phyloP scores from a whole-genome alignment of 1,140 invertebrate species.

The Babylonia areolata region DNA sequence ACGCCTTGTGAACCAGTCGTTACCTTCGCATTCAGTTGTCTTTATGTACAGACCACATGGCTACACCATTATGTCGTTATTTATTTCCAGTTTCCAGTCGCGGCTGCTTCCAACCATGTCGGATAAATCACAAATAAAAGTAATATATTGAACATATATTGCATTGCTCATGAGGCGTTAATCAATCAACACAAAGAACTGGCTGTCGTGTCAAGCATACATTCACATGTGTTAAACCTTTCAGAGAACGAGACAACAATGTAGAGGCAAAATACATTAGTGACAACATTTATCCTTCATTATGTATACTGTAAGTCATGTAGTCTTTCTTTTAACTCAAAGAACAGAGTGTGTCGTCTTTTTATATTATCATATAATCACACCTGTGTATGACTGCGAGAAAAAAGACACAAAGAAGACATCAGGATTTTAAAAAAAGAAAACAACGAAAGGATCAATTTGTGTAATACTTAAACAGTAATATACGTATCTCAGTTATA shows the following conservation, averaged over 20 bases:
- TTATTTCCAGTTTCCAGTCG: background rate
- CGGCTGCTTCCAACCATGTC: background rate
- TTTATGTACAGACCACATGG: background rate
- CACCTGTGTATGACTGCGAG: too few species aligned
- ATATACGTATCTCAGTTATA: too few species aligned
- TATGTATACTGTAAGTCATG: background rate
- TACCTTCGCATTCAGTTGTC: background rate
- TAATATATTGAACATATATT: background rate
- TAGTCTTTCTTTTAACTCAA: background rate
- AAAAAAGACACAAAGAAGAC: background rate
- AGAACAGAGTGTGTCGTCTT: background rate
- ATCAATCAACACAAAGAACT: background rate
- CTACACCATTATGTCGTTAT: background rate
- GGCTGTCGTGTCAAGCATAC: background rate
- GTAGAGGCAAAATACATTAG: background rate
- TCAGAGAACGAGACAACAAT: too few species aligned
- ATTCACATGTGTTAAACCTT: too few species aligned
- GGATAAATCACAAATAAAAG: background rate
- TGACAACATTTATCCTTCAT: background rate
- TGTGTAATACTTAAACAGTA: too few species aligned
- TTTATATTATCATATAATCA: too few species aligned
- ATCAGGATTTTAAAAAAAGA: too few species aligned
- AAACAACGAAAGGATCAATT: too few species aligned
- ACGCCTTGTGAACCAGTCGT: background rate
- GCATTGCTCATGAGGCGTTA: background rate